Percentiles rank a stretch among this genome's conserved stretches.
These are phyloP conservation scores for Laticauda laticaudata DNA, from an alignment of 2,113 vertebrate genomes.

Conservation along the genomic window DNA sequence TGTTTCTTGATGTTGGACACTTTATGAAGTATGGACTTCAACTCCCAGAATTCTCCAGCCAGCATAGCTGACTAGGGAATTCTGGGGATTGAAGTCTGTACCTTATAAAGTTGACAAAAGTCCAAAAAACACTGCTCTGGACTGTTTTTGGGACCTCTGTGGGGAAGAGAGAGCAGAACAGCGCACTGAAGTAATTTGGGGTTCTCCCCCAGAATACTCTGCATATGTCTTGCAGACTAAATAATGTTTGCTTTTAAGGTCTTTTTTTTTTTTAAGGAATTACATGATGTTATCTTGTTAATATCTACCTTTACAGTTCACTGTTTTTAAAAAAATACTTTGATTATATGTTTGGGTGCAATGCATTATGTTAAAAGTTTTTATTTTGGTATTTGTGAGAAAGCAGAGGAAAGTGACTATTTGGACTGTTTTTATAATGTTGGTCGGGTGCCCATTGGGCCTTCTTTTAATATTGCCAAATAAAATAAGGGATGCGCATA, in stretches of 20 bases:
- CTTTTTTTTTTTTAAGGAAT: conserved; percentile 69
- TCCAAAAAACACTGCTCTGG: conserved; percentile 14
- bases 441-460: conserved; percentile 80
- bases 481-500: conserved; percentile 61
- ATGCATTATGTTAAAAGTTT: conserved; percentile 89
- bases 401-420: conserved; percentile 72
- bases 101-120: neutral
- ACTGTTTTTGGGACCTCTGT: conserved; percentile 69
- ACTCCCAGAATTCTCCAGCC: neutral
- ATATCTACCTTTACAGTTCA: conserved; percentile 81
- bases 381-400: conserved; percentile 93
- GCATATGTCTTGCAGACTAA: conserved; percentile 72
- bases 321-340: conserved; percentile 87
- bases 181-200: conserved; percentile 86
- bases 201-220: conserved; percentile 75
- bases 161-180: conserved; percentile 79
- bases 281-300: conserved; percentile 83
- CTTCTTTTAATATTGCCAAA: conserved; percentile 77
- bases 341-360: conserved; percentile 82
- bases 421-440: conserved; percentile 67
- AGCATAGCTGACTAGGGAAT: neutral
- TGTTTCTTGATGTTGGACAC: neutral
- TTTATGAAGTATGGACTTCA: neutral
- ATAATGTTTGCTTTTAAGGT: conserved; percentile 67
- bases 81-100: neutral